phyloP scores from a whole-genome alignment of 2,888 invertebrate species.

The Stenodera caucasica region DNA sequence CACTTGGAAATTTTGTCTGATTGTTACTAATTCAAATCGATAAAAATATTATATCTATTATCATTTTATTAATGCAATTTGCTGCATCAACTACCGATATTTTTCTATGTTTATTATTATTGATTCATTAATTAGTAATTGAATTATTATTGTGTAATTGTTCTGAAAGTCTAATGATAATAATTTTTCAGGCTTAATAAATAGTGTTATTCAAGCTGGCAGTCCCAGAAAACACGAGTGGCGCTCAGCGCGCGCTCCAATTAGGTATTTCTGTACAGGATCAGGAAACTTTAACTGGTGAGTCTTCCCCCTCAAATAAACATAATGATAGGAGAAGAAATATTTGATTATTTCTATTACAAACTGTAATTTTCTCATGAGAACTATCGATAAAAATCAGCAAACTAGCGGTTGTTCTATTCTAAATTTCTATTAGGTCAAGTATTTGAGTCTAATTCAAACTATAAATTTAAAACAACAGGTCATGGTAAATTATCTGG shows the following conservation, averaged over 20 bases:
- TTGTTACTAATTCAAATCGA: neutral
- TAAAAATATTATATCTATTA: neutral
- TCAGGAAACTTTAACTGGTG: constrained; percentile 73
- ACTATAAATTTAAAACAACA: neutral
- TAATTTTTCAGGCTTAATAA: constrained; percentile 51
- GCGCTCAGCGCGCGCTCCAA: constrained; percentile 64
- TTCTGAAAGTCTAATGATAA: too few species aligned
- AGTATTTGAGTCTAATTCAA: neutral
- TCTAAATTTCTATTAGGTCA: neutral
- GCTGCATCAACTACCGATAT: neutral
- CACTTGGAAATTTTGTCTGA: neutral
- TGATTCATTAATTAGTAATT: neutral
- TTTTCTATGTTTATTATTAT: neutral
- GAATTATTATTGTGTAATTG: constrained; percentile 4
- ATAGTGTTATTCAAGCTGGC: constrained; percentile 69
- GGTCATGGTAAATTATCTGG: constrained; percentile 3
- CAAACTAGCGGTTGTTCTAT: neutral
- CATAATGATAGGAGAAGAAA: too few species aligned
- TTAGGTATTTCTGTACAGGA: constrained; percentile 55
- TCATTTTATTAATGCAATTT: neutral
- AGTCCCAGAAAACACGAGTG: constrained; percentile 74
- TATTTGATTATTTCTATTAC: too few species aligned
- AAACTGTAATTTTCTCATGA: too few species aligned
- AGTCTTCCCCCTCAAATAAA: too few species aligned
- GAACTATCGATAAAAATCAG: too few species aligned